Base-by-base conservation (phyloP, 1,140 invertebrate species). In the Aphis craccivora region DNA sequence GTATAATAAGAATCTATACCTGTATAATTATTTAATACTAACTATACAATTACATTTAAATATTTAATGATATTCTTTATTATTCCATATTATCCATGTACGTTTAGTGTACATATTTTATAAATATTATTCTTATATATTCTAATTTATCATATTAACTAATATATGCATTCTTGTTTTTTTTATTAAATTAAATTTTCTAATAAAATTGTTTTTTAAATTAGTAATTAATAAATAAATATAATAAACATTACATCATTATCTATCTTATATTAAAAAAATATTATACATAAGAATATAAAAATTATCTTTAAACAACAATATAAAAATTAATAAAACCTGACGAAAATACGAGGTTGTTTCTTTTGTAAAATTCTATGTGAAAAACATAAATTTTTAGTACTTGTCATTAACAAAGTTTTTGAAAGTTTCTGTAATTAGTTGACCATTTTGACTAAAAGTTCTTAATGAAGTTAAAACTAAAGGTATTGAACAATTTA, bases 391-490 rank as follows among this genome's bases (percentile, higher is more conserved):
- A 30, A 45, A 25, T 67, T 67, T 60, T 67, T 55, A 51, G 53
- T 43, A 67, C 43, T 90, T 40, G 18, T 30, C 55, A 40, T 22
- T 60, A n/a, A 90, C 37, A n/a, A 67, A 67, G 55, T 67, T 90
- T 90, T 30, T 30, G 11, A 40, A 67, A 90, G 89, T 67, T 90
- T 45, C 89, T n/a, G 14, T 90, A 90, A 90, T 43, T 67, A 43
- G 55, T 40, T 25, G 51, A 90, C 89, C 25, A 67, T 43, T 43
- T 67, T 90, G 25, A 67, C 89, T 30, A 90, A 90, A 90, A 90
- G 89, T 90, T 90, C 67, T 90, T 67, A 67, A 90, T 90, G 37
- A 43, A 90, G 37, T 67, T 18, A 30, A 67, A 67, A 90, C 30
- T 48, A 22, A 90, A 40, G 43, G 35, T 40, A 90, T 60, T 90